These are phyloP conservation scores for Telmatherina bonti DNA, from an alignment of 2,797 vertebrate genomes.

Conservation along the genomic window DNA sequence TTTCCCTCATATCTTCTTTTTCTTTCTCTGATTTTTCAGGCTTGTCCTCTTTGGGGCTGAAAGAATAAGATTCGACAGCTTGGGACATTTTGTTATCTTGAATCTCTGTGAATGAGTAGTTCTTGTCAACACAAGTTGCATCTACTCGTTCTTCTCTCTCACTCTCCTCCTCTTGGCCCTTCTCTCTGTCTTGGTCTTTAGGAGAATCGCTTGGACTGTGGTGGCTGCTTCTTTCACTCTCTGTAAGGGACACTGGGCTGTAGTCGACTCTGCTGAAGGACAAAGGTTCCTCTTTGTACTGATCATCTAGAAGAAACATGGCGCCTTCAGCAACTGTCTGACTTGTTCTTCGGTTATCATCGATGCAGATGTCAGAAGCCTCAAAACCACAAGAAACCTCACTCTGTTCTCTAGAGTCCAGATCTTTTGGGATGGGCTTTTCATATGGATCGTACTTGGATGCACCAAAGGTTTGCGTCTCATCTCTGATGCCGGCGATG, in stretches of 20 bases:
- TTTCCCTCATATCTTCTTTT: conserved; percentile 56
- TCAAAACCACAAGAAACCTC: conserved; percentile 61
- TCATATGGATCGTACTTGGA: conserved; percentile 85
- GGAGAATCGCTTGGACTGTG: conserved; percentile 74
- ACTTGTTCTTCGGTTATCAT: conserved; percentile 77
- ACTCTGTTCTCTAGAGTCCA: conserved; percentile 62
- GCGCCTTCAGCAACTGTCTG: conserved; percentile 67
- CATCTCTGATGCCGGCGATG: conserved; percentile 47
- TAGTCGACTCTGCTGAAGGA: conserved; percentile 78
- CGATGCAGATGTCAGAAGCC: conserved; percentile 64
- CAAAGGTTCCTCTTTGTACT: conserved; percentile 80
- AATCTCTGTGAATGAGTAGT: conserved; percentile 85
- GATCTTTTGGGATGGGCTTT: conserved; percentile 78
- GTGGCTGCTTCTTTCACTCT: conserved; percentile 69
- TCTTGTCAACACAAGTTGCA: conserved; percentile 86
- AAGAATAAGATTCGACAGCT: conserved; percentile 66
- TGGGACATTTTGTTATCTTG: conserved; percentile 85
- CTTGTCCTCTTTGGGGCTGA: conserved; percentile 79
- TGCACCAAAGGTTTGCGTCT: conserved; percentile 67
- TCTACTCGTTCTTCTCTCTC: conserved; percentile 86
- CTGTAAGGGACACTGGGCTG: conserved; percentile 70
- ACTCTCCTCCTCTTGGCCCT: conserved; percentile 79
- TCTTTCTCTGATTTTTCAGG: conserved; percentile 82
- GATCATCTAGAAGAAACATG: conserved; percentile 71
- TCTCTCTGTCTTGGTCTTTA: conserved; percentile 74